Conservation (phyloP, 2,113 vertebrate genomes). For the Coregonus clupeaformis region DNA sequence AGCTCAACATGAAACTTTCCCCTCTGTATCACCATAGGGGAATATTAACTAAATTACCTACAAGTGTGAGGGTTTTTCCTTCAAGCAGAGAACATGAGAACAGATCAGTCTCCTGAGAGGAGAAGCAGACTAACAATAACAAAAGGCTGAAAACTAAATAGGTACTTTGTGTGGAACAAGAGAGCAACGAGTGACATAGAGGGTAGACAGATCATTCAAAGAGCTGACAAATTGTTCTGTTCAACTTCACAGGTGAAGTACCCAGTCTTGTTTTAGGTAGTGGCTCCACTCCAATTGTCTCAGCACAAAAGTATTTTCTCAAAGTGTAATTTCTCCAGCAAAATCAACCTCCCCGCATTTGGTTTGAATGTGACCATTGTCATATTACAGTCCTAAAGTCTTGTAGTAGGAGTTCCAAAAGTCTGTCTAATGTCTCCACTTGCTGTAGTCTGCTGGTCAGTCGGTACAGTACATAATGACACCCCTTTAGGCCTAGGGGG, state of each 20-base stretch:
- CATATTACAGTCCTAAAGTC: conserved; percentile 5
- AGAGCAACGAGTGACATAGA: not conserved
- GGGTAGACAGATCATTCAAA: not conserved
- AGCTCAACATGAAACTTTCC: not conserved
- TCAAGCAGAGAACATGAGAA: not conserved
- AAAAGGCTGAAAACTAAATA: not conserved
- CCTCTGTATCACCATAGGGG: not conserved
- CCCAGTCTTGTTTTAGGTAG: no score
- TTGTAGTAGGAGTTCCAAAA: conserved; percentile 6
- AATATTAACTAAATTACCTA: no score
- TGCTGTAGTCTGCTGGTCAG: conserved; percentile 14
- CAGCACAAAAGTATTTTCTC: no score
- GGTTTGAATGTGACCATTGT: conserved; percentile 9
- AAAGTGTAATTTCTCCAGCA: no score
- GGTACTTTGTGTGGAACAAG: not conserved
- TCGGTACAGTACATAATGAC: not conserved
- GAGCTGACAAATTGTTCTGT: no score
- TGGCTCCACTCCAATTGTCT: no score
- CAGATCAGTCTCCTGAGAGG: not conserved
- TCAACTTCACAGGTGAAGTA: no score
- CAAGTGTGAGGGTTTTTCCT: not conserved
- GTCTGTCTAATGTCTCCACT: conserved; percentile 1
- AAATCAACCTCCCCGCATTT: no score
- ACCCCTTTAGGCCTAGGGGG: conserved; percentile 18
- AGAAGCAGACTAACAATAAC: not conserved